Conservation (phyloP, 2,113 vertebrate genomes). For the Cavia porcellus region DNA sequence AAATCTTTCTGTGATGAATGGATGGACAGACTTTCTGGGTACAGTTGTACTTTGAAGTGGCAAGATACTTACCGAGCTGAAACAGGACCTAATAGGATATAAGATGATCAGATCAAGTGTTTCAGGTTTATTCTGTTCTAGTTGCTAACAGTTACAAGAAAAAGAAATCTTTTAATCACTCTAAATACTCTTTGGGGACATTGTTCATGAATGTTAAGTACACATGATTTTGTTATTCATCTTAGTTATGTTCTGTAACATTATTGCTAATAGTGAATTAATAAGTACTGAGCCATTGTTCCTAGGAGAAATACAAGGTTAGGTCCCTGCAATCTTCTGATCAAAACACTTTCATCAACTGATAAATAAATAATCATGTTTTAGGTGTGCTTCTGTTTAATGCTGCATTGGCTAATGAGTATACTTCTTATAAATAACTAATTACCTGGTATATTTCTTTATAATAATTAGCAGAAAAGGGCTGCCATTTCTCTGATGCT, state of each 20-base stretch:
- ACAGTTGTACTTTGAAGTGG: background rate
- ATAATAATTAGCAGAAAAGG: background rate
- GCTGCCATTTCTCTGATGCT: background rate
- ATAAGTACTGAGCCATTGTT: background rate
- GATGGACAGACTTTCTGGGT: background rate
- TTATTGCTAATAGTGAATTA: background rate
- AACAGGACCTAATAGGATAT: background rate
- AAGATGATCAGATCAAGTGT: background rate
- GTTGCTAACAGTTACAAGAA: background rate
- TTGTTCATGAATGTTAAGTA: background rate
- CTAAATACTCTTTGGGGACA: background rate
- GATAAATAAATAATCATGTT: background rate
- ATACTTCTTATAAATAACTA: background rate
- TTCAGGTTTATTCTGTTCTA: background rate
- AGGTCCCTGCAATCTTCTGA: background rate
- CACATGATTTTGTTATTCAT: background rate
- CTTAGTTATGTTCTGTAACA: background rate
- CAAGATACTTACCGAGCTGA: background rate
- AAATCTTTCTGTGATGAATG: background rate
- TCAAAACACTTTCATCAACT: slow-evolving; percentile 4
- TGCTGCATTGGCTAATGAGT: background rate
- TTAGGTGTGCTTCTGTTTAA: background rate
- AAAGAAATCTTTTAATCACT: background rate
- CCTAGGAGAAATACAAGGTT: background rate
- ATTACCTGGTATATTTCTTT: background rate